Evolutionary conservation across 1,140 invertebrate genomes (phyloP), one percentile per base, ranked within the genome.

Genomic region (Chlorops oryzae): DNA sequence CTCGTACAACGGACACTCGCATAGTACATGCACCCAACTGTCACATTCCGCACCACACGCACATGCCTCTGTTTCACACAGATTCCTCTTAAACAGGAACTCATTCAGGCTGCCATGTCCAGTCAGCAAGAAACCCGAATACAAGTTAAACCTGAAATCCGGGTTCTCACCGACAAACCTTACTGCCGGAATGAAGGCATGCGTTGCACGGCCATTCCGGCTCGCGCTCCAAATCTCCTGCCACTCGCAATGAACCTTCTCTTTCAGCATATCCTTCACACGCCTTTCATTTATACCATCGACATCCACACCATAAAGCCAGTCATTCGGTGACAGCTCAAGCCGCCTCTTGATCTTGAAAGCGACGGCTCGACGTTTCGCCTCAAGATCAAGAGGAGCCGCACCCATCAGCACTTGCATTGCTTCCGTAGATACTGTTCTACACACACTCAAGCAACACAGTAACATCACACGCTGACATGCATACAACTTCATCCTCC

Each of bases 291-390:
- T 15, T 15, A 15, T 10, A 7, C 18, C 17, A 13, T 17, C 18
- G 6, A 39, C 5, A 46, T 15, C 17, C 7, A 13, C 44, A 9
- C 10, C 17, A 2, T 17, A 4, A 18, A 32, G 15, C 28, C 28
- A 32, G 15, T 32, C 28, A 32, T 32, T 32, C 15, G 15, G n/a
- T n/a, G 9, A 32, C 15, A 10, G 15, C 28, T 32, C 15, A 32
- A 32, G 15, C 28, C 28, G n/a, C 15, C 28, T 46, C 44, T 46
- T 46, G 44, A 46, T 34, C 27, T 21, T 46, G 25, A 24, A 75
- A 77, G 21, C 18, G 10, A 23, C 38, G 3, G 2, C 23, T 12
- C 20, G 18, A 35, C 41, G 40, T 3, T 42, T 18, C 9, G 9
- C 17, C 12, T 50, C 45, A 13, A 48, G 25, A 15, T 50, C 47